Base-by-base conservation (phyloP, 2,888 invertebrate species). In the Apoda limacodes region DNA sequence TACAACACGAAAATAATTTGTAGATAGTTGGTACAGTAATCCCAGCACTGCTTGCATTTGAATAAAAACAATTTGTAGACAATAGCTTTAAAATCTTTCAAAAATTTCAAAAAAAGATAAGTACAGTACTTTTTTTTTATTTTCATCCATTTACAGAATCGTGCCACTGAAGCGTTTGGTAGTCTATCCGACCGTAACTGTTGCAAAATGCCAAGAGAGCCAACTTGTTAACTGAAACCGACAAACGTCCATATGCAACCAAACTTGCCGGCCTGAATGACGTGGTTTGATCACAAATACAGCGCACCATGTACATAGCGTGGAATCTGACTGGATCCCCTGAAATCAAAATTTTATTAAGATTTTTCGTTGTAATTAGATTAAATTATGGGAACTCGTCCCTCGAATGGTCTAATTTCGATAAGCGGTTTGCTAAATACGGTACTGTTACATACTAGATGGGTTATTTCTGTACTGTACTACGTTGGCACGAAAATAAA, bases 291-390 rank as follows among this genome's bases (percentile, higher is more conserved):
- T 72, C 63, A 28, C 74, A 67, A 33, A 85, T 61, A 66, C 93
- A 94, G 32, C 86, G 76, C 7, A 92, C 83, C 63, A 94, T 88
- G 52, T 87, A 90, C 37, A 86, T 84, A 2, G 93, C 89, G 66
- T 94, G 94, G 56, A 87, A 91, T 54, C 84, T 83, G 2, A 88
- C 81, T 26, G 93, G 93, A 67, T 93, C 92, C 28, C 92, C 92
- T 90, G 64, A 34, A 84, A 13, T 39, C 19, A 39, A 32, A 17
- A 25, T 39, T 7, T 5, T 17, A 17, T 6, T 5, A 7, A 6
- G 5, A 6, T 17, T 17, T 6, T 17, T 17, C 17, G 17, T 17
- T 17, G 17, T 6, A 17, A 6, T 6, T 6, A 17, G 17, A 17
- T 17, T 17, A 17, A 5, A 17, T 17, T 17, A 17, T 17, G 7